Evolutionary conservation across 1,140 invertebrate species (phyloP).

Genomic region (Lordiphosa clarofinis): DNA sequence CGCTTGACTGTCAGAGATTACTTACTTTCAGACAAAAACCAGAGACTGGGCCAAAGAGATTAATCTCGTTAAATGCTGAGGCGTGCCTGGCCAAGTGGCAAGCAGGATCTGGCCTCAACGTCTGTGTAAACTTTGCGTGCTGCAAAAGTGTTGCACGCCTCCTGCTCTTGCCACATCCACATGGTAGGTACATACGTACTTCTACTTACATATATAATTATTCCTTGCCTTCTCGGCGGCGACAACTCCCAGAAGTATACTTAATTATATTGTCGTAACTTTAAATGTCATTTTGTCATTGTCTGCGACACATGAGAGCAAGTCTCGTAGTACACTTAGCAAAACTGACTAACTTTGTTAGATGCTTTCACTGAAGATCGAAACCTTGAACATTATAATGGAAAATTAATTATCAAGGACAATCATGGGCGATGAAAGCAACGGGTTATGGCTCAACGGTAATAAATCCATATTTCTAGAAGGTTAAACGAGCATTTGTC

Average conservation of each 20-base stretch:
- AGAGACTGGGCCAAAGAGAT: constrained; percentile 37
- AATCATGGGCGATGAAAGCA: no score
- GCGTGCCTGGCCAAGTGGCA: constrained; percentile 43
- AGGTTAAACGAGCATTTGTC: no score
- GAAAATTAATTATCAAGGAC: no score
- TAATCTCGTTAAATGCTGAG: constrained; percentile 68
- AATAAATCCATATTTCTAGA: no score
- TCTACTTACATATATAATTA: constrained; percentile 63
- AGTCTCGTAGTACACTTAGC: constrained; percentile 3
- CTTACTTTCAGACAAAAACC: background rate
- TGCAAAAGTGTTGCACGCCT: constrained; percentile 60
- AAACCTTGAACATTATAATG: no score
- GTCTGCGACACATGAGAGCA: constrained; percentile 45
- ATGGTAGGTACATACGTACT: background rate
- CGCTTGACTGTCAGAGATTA: constrained; percentile 18
- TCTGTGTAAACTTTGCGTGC: constrained; percentile 48
- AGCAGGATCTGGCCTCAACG: constrained; percentile 9
- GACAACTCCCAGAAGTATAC: constrained; percentile 68
- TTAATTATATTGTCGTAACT: constrained; percentile 77
- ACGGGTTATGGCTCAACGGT: no score
- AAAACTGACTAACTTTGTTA: no score
- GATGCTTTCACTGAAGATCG: no score
- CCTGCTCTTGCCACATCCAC: constrained; percentile 15
- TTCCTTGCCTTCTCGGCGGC: constrained; percentile 42
- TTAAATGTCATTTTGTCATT: constrained; percentile 73